Percentiles rank a stretch among this genome's conserved stretches.
Conservation (phyloP, 2,888 invertebrate genomes). For the Amblyjoppa fuscipennis region DNA sequence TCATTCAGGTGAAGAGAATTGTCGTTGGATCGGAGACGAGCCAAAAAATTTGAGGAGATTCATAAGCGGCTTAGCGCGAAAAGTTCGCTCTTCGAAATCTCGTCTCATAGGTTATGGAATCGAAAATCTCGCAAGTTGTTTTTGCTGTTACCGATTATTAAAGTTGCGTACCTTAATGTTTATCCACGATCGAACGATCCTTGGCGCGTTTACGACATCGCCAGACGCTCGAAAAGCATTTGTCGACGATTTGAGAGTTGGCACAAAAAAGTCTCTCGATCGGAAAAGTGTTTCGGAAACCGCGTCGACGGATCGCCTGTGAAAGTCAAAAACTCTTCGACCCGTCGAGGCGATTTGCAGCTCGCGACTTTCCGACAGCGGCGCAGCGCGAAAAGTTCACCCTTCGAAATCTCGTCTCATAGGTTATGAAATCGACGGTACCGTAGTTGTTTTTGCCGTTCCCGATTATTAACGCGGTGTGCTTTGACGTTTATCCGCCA, state of each 20-base stretch:
- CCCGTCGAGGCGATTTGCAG: no score
- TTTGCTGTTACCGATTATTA: neutral
- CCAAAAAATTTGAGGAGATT: slow-evolving; percentile 39
- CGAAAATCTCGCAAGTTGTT: neutral
- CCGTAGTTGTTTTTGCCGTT: neutral
- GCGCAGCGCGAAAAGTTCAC: neutral
- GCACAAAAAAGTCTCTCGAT: neutral
- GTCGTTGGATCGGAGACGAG: neutral
- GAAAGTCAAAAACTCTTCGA: no score
- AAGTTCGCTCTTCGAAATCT: neutral
- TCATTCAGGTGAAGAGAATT: neutral
- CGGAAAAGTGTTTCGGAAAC: no score
- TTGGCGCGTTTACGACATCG: neutral
- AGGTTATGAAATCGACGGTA: slow-evolving; percentile 44
- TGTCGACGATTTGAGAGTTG: neutral
- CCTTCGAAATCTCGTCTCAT: slow-evolving; percentile 1
- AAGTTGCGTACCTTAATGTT: neutral
- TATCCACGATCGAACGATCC: neutral
- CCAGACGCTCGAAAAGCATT: neutral
- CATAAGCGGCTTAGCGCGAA: neutral
- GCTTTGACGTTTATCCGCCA: neutral
- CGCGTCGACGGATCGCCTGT: no score
- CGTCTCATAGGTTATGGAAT: slow-evolving; percentile 44
- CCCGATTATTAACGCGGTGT: neutral
- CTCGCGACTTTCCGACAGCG: neutral